Evolutionary conservation across 2,888 invertebrate genomes (phyloP), one percentile per base, ranked within the genome.

Genomic region (Synergus gifuensis): DNA sequence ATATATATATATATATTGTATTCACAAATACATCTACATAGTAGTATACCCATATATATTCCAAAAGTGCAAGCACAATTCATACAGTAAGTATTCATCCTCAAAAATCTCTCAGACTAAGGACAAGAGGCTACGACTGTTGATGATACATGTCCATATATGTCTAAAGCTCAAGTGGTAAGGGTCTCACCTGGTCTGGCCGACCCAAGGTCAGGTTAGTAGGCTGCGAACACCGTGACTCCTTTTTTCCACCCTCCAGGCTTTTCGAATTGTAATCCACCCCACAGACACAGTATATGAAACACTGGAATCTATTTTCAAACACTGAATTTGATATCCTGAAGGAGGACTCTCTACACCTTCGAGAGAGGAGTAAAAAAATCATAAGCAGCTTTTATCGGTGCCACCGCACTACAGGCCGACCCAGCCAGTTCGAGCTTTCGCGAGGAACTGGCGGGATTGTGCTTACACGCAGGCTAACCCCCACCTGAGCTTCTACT

Each of bases 141-240:
- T 18, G 42, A n/a, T 64, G 36, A 40, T 12, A 14, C 7, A 46
- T 36, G 46, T 46, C 46, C 14, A 46, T 46, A 46, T 12, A 46
- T 36, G 36, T 66, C 40, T 36, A 42, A 40, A 66, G 42, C 64
- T 66, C 64, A 40, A 42, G 64, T 42, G n/a, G 64, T 66, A 69
- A 69, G 54, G 49, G 49, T 54, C 88, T 88, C 85, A 91, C 91
- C 90, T 90, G 90, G 88, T 90, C 89, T 84, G 87, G 84, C 87
- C 87, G 89, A 88, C 88, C 89, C 91, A 91, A 91, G 91, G 91
- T 91, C 91, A 90, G 89, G 90, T 90, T 88, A 91, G 87, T 90
- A 88, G 89, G 90, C 89, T 89, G 88, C 85, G 85, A 82, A 84
- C 82, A 83, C 83, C 83, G 81, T 79, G 76, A 83, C 81, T 83